Evolutionary conservation across 1,140 invertebrate genomes (phyloP).

Genomic region (Drosophila bipectinata): DNA sequence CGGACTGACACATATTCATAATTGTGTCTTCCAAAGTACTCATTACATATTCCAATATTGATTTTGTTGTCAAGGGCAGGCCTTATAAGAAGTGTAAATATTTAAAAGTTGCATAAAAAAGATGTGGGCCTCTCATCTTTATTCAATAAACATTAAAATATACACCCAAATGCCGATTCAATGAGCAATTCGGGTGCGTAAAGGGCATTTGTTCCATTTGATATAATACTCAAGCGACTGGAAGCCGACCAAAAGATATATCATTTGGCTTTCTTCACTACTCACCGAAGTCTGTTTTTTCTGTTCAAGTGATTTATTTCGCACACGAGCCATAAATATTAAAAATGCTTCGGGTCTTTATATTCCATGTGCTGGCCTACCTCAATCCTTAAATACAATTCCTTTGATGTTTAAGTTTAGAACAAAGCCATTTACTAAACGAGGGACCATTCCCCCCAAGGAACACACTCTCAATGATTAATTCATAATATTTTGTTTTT

Average conservation of each 20-base stretch:
- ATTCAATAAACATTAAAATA: background rate
- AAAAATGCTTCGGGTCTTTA: constrained; percentile 38
- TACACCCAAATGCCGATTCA: constrained; percentile 10
- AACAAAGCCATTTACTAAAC: background rate
- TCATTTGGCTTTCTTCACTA: constrained; percentile 28
- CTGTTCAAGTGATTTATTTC: constrained; percentile 35
- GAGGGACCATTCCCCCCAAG: background rate
- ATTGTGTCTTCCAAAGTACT: background rate
- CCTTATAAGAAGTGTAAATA: constrained; percentile 2
- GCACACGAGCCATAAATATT: constrained; percentile 38
- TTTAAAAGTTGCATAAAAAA: background rate
- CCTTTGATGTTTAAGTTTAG: constrained; percentile 44
- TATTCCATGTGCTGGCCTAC: constrained; percentile 14
- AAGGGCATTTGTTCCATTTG: constrained; percentile 23
- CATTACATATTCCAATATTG: constrained; percentile 8
- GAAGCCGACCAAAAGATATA: constrained; percentile 31
- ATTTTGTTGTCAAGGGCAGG: background rate
- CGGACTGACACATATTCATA: background rate
- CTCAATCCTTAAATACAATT: constrained; percentile 27
- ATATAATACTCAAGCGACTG: constrained; percentile 21
- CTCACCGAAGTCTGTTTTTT: constrained; percentile 5
- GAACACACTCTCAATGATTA: constrained; percentile 25
- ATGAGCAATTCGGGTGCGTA: constrained; percentile 6
- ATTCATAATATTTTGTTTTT: constrained; percentile 3
- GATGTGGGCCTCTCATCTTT: background rate